Percentiles rank a stretch among this genome's conserved stretches.
Conservation (phyloP, 2,113 vertebrate genomes). For the Perognathus longimembris region DNA sequence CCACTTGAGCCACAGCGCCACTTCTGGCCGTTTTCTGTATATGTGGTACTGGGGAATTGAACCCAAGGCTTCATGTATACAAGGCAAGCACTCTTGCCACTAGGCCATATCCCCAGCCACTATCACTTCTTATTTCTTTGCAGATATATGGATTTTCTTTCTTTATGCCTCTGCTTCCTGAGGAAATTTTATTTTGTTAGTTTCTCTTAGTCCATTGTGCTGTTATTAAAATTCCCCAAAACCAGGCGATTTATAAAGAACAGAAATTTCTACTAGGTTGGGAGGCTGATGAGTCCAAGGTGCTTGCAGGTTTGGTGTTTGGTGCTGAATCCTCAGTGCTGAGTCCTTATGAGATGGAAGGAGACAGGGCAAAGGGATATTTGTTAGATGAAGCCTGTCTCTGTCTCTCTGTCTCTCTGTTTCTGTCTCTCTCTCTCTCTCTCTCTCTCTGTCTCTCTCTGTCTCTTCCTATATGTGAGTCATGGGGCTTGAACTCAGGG, state of each 20-base stretch:
- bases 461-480: not conserved
- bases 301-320: not conserved
- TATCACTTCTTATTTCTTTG: not conserved
- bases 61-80: too few relatives aligned
- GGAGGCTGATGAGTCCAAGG: not conserved
- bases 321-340: not conserved
- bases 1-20: too few relatives aligned
- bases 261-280: not conserved
- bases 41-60: too few relatives aligned
- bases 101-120: too few relatives aligned
- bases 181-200: conserved; percentile 3
- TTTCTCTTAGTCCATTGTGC: not conserved
- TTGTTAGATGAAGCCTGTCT: not conserved
- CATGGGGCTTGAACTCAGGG: not conserved
- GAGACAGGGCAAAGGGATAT: not conserved
- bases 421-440: too few relatives aligned
- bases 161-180: not conserved
- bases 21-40: too few relatives aligned
- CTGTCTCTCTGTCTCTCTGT: too few relatives aligned
- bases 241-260: not conserved
- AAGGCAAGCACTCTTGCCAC: too few relatives aligned
- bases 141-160: not conserved
- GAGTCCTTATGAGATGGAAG: not conserved
- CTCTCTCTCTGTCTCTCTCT: too few relatives aligned
- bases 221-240: not conserved